Conservation (phyloP, 2,113 vertebrate genomes). For the Barnardius zonarius region DNA sequence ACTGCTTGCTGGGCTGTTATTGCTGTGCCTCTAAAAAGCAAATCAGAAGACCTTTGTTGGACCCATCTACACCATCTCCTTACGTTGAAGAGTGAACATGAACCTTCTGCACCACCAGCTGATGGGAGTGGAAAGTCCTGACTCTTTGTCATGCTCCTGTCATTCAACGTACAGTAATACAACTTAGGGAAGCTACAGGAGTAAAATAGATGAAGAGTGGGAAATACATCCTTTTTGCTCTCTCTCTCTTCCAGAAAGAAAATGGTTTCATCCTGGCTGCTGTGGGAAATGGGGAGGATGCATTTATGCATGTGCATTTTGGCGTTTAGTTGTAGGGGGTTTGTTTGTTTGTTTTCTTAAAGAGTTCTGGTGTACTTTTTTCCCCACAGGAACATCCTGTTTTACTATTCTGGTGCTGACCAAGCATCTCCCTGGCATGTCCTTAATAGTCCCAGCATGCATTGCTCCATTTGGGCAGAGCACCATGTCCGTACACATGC, state of each 20-base stretch:
- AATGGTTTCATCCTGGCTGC: neutral
- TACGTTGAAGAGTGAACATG: neutral
- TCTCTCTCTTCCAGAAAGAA: neutral
- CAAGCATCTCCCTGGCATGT: neutral
- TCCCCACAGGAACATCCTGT: neutral
- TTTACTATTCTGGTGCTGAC: neutral
- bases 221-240: neutral
- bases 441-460: neutral
- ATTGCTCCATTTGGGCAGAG: neutral
- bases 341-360: neutral
- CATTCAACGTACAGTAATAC: neutral
- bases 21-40: neutral
- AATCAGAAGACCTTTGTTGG: neutral
- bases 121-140: neutral
- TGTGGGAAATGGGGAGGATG: neutral
- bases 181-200: neutral
- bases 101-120: neutral
- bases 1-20: neutral
- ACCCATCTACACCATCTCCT: neutral
- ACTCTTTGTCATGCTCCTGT: neutral
- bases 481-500: accelerated
- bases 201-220: neutral
- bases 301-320: neutral
- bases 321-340: neutral
- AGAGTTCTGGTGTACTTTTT: neutral